phyloP scores from a whole-genome alignment of 2,113 vertebrate species.

The Leucoraja erinaceus region DNA sequence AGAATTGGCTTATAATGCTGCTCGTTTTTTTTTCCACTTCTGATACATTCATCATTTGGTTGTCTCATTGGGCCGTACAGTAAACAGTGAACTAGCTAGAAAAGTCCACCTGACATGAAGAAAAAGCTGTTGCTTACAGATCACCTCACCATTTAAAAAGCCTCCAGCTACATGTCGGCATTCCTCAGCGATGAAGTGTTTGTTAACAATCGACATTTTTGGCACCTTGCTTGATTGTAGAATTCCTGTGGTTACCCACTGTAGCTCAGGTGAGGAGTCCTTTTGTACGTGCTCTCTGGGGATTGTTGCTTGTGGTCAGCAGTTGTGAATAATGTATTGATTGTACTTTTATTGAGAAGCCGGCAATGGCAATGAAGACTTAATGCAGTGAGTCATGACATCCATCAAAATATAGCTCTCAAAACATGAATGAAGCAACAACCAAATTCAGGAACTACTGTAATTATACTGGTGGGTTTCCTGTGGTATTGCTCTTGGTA shows the following conservation, averaged over 20 bases:
- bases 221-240: not conserved
- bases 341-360: not conserved
- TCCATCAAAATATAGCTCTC: not conserved
- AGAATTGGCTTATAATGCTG: not conserved
- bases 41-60: not conserved
- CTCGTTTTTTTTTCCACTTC: not conserved
- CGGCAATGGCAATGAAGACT: not conserved
- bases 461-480: not conserved
- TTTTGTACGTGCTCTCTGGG: not conserved
- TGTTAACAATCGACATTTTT: not conserved
- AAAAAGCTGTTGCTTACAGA: not conserved
- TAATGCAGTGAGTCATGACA: not conserved
- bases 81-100: not conserved
- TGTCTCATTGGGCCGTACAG: not conserved
- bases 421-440: not conserved
- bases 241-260: constrained; percentile 13
- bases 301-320: not conserved
- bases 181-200: not conserved
- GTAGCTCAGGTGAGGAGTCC: not conserved
- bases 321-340: not conserved
- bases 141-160: not conserved
- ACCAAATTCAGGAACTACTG: not conserved
- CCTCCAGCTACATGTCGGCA: not conserved
- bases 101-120: not conserved
- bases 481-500: not conserved